phyloP scores from a whole-genome alignment of 2,797 vertebrate genomes.

The Periophthalmus magnuspinnatus region DNA sequence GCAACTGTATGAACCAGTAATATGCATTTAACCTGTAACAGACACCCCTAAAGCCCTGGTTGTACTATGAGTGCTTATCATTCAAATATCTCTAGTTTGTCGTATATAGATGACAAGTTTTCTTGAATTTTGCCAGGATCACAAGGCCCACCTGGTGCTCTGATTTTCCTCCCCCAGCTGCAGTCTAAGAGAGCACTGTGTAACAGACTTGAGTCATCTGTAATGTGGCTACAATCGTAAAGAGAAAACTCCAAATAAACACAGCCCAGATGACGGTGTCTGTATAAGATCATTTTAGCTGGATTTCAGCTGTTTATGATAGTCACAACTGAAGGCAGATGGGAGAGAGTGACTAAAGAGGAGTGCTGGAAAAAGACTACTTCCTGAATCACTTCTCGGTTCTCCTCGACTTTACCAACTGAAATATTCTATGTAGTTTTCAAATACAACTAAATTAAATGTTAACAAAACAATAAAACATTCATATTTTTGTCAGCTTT shows the following conservation, averaged over 20 bases:
- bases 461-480: not conserved
- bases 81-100: not conserved
- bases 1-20: not conserved
- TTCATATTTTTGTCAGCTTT: too few relatives aligned
- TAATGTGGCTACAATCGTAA: constrained; percentile 49
- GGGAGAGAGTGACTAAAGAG: constrained; percentile 25
- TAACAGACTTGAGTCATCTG: constrained; percentile 46
- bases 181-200: constrained; percentile 48
- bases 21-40: not conserved
- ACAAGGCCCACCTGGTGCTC: constrained; percentile 58
- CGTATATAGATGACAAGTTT: not conserved
- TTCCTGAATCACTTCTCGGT: not conserved
- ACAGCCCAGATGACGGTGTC: constrained; percentile 30
- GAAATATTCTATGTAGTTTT: not conserved
- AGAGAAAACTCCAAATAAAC: constrained; percentile 19
- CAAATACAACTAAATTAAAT: not conserved
- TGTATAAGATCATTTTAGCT: constrained; percentile 30
- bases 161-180: constrained; percentile 42
- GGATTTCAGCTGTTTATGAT: constrained; percentile 42
- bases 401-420: not conserved
- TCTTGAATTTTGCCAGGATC: constrained; percentile 42
- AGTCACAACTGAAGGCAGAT: constrained; percentile 22
- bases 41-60: not conserved
- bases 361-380: constrained; percentile 34
- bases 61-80: not conserved